Conservation (phyloP, 2,888 invertebrate species). For the Athalia rosae region DNA sequence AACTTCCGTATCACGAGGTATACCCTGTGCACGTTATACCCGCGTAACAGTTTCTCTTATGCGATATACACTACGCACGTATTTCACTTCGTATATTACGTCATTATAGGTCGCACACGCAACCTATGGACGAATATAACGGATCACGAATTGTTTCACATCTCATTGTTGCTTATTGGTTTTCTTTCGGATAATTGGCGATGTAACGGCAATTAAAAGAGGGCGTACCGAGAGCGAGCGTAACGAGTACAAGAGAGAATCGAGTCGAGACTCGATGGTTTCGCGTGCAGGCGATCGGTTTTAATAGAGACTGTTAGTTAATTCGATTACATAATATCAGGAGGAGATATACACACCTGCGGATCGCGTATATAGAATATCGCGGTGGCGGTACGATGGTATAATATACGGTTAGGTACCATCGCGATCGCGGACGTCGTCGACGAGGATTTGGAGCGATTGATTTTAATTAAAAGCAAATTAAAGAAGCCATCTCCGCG, state of each 20-base stretch:
- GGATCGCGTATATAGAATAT: too few species aligned
- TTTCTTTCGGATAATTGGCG: conserved; percentile 36
- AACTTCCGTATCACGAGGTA: too few species aligned
- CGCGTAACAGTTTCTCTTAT: too few species aligned
- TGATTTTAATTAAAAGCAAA: conserved; percentile 37
- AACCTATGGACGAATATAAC: too few species aligned
- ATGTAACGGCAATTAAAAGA: conserved; percentile 21
- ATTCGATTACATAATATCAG: conserved; percentile 19
- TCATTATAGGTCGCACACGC: too few species aligned
- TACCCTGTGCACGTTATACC: too few species aligned
- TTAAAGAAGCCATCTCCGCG: conserved; percentile 26
- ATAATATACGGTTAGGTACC: too few species aligned
- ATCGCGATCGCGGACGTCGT: neutral
- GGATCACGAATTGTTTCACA: too few species aligned
- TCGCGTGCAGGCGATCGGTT: neutral
- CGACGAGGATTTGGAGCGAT: conserved; percentile 35
- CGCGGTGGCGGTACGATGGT: too few species aligned
- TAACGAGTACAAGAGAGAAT: neutral
- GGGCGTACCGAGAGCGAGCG: neutral
- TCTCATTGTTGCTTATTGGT: neutral
- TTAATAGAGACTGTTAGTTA: conserved; percentile 37
- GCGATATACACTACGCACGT: too few species aligned
- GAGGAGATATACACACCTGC: neutral
- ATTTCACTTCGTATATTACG: too few species aligned
- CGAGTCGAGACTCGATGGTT: conserved; percentile 6